phyloP scores from a whole-genome alignment of 1,140 invertebrate genomes.

The Nymphalis io region DNA sequence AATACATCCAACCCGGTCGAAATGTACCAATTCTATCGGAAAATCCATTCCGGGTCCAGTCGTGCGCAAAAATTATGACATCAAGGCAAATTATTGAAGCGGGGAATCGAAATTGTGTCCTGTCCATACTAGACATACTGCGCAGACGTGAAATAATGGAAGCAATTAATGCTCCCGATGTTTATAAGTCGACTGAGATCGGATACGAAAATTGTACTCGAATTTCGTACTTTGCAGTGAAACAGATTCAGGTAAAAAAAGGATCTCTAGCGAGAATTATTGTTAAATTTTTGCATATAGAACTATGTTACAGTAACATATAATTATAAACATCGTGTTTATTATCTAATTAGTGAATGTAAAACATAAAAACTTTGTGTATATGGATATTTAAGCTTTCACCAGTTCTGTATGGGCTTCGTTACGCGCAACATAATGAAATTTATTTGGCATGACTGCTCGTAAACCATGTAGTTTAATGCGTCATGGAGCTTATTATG shows the following conservation, averaged over 20 bases:
- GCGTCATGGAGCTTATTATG: slow-evolving; percentile 55
- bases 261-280: neutral
- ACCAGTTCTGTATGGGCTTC: slow-evolving; percentile 35
- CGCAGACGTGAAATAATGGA: slow-evolving; percentile 23
- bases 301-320: neutral
- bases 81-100: slow-evolving; percentile 70
- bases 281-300: neutral
- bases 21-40: slow-evolving; percentile 68
- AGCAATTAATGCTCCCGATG: slow-evolving; percentile 23
- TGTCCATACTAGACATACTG: slow-evolving; percentile 34
- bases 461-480: slow-evolving; percentile 67
- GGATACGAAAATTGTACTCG: neutral
- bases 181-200: slow-evolving; percentile 15
- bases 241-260: neutral
- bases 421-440: slow-evolving; percentile 41
- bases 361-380: slow-evolving; percentile 27
- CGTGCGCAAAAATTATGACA: slow-evolving; percentile 72
- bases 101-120: slow-evolving; percentile 54
- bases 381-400: slow-evolving; percentile 31
- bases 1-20: slow-evolving; percentile 42
- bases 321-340: slow-evolving; percentile 1
- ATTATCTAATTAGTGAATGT: slow-evolving; percentile 24
- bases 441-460: slow-evolving; percentile 62
- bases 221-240: neutral
- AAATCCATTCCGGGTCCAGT: slow-evolving; percentile 65